Evolutionary conservation across 1,140 invertebrate species (phyloP).

Genomic region (Bombus pascuorum): DNA sequence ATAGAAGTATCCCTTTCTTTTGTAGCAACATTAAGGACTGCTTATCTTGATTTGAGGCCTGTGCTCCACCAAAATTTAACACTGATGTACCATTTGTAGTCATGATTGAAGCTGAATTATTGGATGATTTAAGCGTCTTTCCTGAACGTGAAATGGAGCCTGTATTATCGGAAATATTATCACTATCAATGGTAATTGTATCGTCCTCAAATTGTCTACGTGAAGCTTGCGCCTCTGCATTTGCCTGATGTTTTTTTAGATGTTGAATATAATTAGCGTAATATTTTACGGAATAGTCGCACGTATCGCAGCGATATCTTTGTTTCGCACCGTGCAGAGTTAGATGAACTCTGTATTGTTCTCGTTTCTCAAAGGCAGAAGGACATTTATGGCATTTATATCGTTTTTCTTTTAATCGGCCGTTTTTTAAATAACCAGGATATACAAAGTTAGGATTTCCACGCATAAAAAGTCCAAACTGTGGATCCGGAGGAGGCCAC

Average conservation of each 20-base stretch:
- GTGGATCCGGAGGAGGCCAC: conserved; percentile 82
- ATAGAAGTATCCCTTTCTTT: conserved; percentile 82
- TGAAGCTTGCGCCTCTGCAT: conserved; percentile 86
- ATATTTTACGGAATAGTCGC: conserved; percentile 95
- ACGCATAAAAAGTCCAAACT: conserved; percentile 86
- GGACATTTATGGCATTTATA: conserved; percentile 94
- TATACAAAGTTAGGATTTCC: conserved; percentile 91
- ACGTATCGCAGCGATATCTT: conserved; percentile 91
- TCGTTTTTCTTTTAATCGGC: conserved; percentile 88
- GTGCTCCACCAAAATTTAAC: conserved; percentile 31
- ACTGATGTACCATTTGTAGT: neutral
- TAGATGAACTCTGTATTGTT: conserved; percentile 92
- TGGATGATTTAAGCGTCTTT: conserved; percentile 80
- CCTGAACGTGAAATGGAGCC: conserved; percentile 67
- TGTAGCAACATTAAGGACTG: conserved; percentile 78
- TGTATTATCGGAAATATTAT: conserved; percentile 47
- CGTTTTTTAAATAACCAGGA: conserved; percentile 89
- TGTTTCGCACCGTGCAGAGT: conserved; percentile 92
- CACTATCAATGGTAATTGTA: conserved; percentile 76
- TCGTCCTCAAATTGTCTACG: conserved; percentile 81
- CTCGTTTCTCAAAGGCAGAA: conserved; percentile 92
- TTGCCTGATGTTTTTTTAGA: conserved; percentile 89
- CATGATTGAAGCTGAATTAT: conserved; percentile 1
- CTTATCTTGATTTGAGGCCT: conserved; percentile 76
- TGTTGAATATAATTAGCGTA: conserved; percentile 93